A percentile compares a stretch with the other conserved stretches of the same genome.
phyloP scores from a whole-genome alignment of 2,888 invertebrate genomes.

The Pardosa pseudoannulata region DNA sequence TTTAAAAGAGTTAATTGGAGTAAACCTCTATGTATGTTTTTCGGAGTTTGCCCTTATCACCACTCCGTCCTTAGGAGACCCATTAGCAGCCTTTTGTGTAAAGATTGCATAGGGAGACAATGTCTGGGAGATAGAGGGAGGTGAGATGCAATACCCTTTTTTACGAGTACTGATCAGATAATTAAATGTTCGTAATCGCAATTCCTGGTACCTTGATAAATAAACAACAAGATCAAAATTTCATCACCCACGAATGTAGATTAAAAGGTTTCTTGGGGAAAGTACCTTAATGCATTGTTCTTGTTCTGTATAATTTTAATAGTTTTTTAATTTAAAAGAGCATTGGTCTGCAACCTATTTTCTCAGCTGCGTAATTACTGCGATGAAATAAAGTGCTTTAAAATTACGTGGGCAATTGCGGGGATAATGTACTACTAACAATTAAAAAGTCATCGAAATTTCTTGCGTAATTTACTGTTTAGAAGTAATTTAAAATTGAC shows the following conservation, averaged over 20 bases:
- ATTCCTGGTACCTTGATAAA: not conserved
- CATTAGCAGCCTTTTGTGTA: not conserved
- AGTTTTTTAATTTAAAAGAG: no score
- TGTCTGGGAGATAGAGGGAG: no score
- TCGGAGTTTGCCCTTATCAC: not conserved
- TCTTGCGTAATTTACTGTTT: no score
- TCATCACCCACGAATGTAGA: not conserved
- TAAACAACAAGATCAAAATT: not conserved
- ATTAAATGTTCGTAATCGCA: conserved; percentile 13
- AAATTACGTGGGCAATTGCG: no score
- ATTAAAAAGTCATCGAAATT: no score
- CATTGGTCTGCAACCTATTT: no score
- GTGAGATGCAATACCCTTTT: not conserved
- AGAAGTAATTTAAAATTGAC: no score
- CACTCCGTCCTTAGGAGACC: not conserved
- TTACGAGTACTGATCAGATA: not conserved
- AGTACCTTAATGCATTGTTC: conserved; percentile 1
- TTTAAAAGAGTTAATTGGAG: not conserved
- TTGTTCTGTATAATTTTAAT: no score
- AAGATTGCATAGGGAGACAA: not conserved
- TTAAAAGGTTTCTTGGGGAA: not conserved
- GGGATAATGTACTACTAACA: no score
- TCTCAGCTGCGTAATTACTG: no score
- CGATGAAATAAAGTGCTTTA: no score
- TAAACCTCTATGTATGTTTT: not conserved